These are phyloP conservation scores for Indri indri DNA, from an alignment of 2,113 vertebrate genomes.

Conservation along the genomic window DNA sequence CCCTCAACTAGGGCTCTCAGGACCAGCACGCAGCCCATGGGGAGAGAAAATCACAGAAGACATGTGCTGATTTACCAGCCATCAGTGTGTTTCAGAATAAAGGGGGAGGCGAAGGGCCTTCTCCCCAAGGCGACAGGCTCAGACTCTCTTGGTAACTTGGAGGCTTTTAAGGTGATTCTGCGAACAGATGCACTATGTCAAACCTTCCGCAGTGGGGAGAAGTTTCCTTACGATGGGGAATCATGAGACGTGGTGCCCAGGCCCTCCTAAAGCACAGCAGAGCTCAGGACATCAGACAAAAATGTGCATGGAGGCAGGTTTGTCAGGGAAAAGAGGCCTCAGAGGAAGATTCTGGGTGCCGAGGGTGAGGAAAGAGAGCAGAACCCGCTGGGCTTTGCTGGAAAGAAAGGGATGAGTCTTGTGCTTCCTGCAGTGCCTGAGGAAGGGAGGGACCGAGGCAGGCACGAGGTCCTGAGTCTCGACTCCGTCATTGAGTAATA, in stretches of 20 bases:
- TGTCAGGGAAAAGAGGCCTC: neutral
- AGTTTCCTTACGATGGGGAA: neutral
- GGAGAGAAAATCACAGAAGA: neutral
- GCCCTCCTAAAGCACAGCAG: neutral
- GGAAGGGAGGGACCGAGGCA: neutral
- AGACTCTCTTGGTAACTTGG: neutral
- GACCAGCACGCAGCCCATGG: rapidly evolving
- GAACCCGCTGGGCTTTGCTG: neutral
- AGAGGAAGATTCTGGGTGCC: too few relatives aligned
- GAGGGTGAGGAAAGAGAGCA: neutral
- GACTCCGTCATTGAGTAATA: neutral
- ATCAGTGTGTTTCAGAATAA: neutral
- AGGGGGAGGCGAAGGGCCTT: neutral
- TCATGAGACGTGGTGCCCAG: too few relatives aligned
- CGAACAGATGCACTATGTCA: neutral
- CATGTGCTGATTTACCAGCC: neutral
- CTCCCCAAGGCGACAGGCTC: neutral
- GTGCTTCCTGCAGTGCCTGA: neutral
- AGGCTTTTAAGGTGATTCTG: neutral
- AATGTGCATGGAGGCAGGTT: neutral
- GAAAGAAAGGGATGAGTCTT: neutral
- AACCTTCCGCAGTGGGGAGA: neutral
- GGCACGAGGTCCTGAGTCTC: neutral
- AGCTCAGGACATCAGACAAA: neutral
- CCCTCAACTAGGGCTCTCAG: neutral